phyloP scores from a whole-genome alignment of 2,797 vertebrate genomes.

The Carcharodon carcharias region DNA sequence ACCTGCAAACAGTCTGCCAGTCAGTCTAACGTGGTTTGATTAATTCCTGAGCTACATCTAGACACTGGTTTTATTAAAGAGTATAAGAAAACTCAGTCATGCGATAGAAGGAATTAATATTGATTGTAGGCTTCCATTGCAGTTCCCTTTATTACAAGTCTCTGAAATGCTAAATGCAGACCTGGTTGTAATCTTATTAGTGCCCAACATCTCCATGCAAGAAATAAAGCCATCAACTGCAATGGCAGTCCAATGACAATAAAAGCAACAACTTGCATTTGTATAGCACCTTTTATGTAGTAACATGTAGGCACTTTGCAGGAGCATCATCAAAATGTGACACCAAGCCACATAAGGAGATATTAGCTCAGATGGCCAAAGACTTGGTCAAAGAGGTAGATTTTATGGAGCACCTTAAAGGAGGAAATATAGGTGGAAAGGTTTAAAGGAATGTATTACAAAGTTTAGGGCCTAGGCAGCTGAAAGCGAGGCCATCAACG shows the following conservation, averaged over 20 bases:
- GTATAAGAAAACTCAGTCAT: too few species aligned
- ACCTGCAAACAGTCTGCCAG: neutral
- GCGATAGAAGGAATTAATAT: neutral
- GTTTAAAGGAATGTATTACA: neutral
- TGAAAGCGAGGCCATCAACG: neutral
- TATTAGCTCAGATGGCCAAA: neutral
- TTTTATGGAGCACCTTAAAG: too few species aligned
- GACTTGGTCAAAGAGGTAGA: neutral
- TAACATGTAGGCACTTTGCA: neutral
- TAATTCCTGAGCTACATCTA: neutral
- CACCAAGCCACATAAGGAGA: neutral
- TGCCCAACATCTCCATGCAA: neutral
- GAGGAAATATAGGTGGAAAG: neutral
- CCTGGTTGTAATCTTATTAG: neutral
- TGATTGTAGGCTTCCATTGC: neutral
- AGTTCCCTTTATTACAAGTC: neutral
- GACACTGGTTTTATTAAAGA: neutral
- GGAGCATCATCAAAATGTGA: neutral
- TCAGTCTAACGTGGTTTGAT: neutral
- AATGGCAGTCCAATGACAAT: neutral
- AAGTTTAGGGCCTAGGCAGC: neutral
- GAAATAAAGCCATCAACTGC: neutral
- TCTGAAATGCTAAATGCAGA: neutral
- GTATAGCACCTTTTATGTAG: neutral
- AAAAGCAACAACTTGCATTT: too few species aligned